Base-by-base conservation (phyloP, 2,113 vertebrate species). In the Turdus rufiventris region DNA sequence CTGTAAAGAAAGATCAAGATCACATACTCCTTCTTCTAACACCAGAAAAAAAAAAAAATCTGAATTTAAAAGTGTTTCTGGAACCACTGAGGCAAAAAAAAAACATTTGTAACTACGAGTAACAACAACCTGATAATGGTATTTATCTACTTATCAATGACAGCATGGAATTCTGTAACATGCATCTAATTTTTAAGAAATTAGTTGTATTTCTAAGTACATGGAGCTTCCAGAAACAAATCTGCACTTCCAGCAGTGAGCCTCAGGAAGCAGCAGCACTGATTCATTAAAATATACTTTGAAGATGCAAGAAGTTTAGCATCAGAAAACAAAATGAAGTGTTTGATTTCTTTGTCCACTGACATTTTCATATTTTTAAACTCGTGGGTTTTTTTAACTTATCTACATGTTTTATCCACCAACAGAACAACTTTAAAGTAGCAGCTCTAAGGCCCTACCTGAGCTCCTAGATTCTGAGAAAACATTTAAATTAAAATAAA, bases 1-100 rank as follows among this genome's bases (percentile, higher is more conserved):
- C 98, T 99, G 97, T 93, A 97, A 96, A 91, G 87, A 82, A 83
- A 96, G 66, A 96, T 25, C 36, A 85, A 29, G 54, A 75, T 93
- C 61, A 86, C 18, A 86, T 56, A 84, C 7, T 76, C 20, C 36
- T 90, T 77, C 19, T 57, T 77, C 19, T 57, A 84, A 87, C 29
- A 57, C 9, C 25, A 95, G 43, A 75, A 70, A 73, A 65, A 14
- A 38, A 79, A 85, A 85, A 75, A 71, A 43, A 4, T 5, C 5
- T 36, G 11, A 53, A 87, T 50, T 91, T 43, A 54, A 40, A 63
- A 8, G 17, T 24, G 8, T 45, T 26, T 63, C 58, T 63, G 38
- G 24, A 85, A 89, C 50, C 19, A 72, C 4, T 1, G 25, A 95
- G 54, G 11, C 16, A 24, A 88, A 75, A 89, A 89, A 73, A 60